Evolutionary conservation across 1,140 invertebrate species (phyloP).

Genomic region (Drosophila erecta): DNA sequence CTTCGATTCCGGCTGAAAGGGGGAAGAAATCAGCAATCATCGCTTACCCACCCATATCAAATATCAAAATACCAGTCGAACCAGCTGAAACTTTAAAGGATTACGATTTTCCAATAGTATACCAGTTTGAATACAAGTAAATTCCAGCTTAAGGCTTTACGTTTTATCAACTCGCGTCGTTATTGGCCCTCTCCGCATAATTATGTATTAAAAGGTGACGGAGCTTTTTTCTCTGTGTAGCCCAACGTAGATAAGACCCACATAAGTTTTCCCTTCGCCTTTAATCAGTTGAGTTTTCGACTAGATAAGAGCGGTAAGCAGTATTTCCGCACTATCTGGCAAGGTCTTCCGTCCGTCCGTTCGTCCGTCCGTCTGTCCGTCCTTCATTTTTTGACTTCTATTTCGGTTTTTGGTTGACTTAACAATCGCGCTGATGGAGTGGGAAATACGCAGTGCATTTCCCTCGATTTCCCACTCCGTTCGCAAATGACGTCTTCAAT

Average conservation of each 20-base stretch:
- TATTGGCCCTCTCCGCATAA: neutral
- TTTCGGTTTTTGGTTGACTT: conserved; percentile 23
- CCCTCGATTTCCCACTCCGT: conserved; percentile 21
- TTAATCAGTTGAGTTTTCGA: conserved; percentile 30
- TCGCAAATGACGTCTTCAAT: conserved; percentile 57
- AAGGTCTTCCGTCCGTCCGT: conserved; percentile 30
- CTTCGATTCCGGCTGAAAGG: neutral
- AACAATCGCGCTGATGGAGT: conserved; percentile 10
- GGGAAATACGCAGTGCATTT: conserved; percentile 65
- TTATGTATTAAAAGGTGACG: neutral
- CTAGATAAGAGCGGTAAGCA: conserved; percentile 27
- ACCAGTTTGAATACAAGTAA: no score
- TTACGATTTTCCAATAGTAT: no score
- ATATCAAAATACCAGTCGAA: neutral
- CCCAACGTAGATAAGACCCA: neutral
- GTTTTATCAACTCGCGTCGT: no score
- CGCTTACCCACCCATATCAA: conserved; percentile 2
- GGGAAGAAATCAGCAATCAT: neutral
- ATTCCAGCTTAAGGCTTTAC: no score
- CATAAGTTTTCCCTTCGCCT: conserved; percentile 18
- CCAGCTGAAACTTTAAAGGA: neutral
- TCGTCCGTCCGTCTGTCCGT: neutral
- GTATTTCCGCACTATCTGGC: conserved; percentile 29
- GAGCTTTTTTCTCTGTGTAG: neutral
- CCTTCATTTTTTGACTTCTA: conserved; percentile 15